phyloP scores from a whole-genome alignment of 2,113 vertebrate species.

The Scopus umbretta region DNA sequence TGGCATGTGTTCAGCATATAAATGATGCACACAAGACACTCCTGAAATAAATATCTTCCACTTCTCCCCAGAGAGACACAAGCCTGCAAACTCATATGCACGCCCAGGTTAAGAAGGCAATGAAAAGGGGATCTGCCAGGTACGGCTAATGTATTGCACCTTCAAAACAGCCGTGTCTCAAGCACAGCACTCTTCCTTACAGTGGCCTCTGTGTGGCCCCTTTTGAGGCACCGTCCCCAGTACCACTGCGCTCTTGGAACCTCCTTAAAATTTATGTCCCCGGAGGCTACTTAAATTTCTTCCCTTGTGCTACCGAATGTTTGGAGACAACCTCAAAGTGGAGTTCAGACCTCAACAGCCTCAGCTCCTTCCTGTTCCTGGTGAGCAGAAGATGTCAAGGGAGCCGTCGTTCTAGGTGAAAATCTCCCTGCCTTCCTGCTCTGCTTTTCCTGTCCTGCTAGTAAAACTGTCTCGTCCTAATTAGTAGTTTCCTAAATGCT shows the following conservation, averaged over 20 bases:
- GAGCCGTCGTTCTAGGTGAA: neutral
- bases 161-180: neutral
- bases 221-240: neutral
- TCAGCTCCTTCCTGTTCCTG: neutral
- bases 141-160: neutral
- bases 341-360: neutral
- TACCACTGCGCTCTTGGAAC: neutral
- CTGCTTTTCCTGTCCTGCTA: neutral
- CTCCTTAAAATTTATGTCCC: conserved; percentile 8
- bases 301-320: neutral
- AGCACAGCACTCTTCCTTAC: neutral
- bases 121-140: neutral
- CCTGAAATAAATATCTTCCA: conserved; percentile 35
- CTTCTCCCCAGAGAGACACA: neutral
- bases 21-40: conserved; percentile 29
- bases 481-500: neutral
- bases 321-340: neutral
- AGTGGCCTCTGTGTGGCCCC: neutral
- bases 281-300: neutral
- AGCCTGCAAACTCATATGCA: neutral
- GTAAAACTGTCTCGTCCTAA: neutral
- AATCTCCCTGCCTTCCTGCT: neutral
- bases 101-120: neutral
- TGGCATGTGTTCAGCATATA: conserved; percentile 27
- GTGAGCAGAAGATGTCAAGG: neutral